These are phyloP conservation scores for Desmophyllum pertusum DNA, from an alignment of 92 coral and sea anemone genomes.

Conservation along the genomic window DNA sequence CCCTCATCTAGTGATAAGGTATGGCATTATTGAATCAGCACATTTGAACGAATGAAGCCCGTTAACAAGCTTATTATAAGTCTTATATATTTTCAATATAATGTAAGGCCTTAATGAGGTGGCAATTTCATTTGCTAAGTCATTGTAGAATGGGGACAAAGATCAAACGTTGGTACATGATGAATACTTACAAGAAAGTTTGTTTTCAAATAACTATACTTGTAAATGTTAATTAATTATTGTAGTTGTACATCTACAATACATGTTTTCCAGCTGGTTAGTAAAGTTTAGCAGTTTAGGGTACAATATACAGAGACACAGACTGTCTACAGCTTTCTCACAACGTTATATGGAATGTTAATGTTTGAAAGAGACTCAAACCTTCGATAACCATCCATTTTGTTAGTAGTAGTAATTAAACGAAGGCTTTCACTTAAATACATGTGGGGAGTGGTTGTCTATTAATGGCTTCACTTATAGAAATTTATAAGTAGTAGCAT, in stretches of 20 bases:
- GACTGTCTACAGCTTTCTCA: background rate
- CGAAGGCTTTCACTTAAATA: no score
- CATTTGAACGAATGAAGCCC: background rate
- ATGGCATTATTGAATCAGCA: background rate
- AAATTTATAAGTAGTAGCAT: no score
- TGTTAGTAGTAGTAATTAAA: no score
- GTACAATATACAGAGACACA: no score
- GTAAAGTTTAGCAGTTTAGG: no score
- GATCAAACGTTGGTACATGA: background rate
- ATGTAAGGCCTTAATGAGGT: background rate
- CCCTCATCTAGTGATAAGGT: slow-evolving; percentile 3
- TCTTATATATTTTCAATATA: no score
- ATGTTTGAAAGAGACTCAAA: background rate
- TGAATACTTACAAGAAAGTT: background rate
- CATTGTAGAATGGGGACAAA: background rate
- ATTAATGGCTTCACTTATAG: no score
- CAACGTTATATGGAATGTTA: background rate
- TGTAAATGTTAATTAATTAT: no score
- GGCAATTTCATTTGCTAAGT: background rate
- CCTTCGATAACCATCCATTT: background rate
- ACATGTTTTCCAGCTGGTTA: no score
- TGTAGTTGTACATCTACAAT: no score
- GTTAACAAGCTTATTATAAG: background rate
- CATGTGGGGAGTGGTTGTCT: no score
- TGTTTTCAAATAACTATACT: background rate